phyloP scores from a whole-genome alignment of 2,888 invertebrate genomes.

The Sabellastarte sp. region DNA sequence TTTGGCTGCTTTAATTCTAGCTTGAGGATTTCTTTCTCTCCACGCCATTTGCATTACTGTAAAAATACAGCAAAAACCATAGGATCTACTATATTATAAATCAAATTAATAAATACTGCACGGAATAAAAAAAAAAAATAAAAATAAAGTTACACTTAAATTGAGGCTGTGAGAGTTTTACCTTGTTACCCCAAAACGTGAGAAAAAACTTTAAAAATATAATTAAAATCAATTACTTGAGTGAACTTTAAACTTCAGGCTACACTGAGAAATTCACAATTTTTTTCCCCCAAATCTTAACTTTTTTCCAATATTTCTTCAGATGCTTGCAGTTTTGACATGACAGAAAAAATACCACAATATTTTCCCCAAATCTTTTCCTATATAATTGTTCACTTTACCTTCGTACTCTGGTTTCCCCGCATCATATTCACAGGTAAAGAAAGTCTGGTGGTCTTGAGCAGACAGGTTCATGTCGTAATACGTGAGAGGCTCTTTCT shows the following conservation, averaged over 20 bases:
- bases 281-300: no score
- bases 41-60: constrained; percentile 92
- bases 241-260: no score
- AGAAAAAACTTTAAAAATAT: no score
- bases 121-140: not conserved
- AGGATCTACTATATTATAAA: no score
- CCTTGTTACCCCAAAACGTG: no score
- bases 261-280: no score
- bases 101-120: no score
- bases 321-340: not conserved
- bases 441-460: constrained; percentile 96
- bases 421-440: constrained; percentile 85
- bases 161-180: no score
- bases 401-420: constrained; percentile 86
- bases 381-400: constrained; percentile 44
- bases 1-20: constrained; percentile 86
- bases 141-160: not conserved
- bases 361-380: no score
- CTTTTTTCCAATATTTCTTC: no score
- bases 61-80: constrained; percentile 15
- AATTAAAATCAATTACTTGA: no score
- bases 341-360: not conserved
- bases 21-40: constrained; percentile 89
- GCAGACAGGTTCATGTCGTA: constrained; percentile 99
- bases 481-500: constrained; percentile 92